phyloP scores from a whole-genome alignment of 2,797 vertebrate genomes.

The Myioborus melanocephalus region DNA sequence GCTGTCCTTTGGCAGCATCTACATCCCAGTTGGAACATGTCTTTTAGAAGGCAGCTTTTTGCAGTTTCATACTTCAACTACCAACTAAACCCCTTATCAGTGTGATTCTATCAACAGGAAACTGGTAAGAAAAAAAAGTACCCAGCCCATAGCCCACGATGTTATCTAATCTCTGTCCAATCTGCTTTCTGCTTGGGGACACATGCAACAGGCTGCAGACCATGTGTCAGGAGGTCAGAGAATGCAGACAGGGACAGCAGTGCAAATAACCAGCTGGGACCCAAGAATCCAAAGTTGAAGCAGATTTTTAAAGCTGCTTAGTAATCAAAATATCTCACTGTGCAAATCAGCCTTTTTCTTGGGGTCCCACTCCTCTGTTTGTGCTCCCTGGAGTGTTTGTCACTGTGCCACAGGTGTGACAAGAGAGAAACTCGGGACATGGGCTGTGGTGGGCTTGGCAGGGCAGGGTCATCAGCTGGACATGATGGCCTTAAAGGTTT shows the following conservation, averaged over 20 bases:
- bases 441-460: not conserved
- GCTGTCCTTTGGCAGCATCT: not conserved
- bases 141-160: constrained; percentile 34
- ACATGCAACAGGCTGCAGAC: constrained; percentile 54
- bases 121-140: constrained; percentile 59
- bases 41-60: constrained; percentile 29
- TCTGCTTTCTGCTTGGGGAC: constrained; percentile 56
- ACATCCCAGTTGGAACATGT: not conserved
- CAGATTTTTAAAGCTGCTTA: constrained; percentile 34
- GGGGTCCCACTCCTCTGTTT: not conserved
- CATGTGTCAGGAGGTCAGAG: constrained; percentile 58
- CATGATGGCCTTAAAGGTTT: not conserved
- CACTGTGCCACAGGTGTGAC: not conserved
- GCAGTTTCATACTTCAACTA: constrained; percentile 57
- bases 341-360: not conserved
- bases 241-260: constrained; percentile 26
- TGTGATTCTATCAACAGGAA: constrained; percentile 66
- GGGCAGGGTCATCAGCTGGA: rapidly evolving
- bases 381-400: not conserved
- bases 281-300: constrained; percentile 34
- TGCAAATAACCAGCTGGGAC: not conserved
- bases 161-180: constrained; percentile 64
- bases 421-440: rapidly evolving
- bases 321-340: constrained; percentile 17
- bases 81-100: constrained; percentile 56